Conservation (phyloP, 2,888 invertebrate genomes). For the Brachyptera putata region DNA sequence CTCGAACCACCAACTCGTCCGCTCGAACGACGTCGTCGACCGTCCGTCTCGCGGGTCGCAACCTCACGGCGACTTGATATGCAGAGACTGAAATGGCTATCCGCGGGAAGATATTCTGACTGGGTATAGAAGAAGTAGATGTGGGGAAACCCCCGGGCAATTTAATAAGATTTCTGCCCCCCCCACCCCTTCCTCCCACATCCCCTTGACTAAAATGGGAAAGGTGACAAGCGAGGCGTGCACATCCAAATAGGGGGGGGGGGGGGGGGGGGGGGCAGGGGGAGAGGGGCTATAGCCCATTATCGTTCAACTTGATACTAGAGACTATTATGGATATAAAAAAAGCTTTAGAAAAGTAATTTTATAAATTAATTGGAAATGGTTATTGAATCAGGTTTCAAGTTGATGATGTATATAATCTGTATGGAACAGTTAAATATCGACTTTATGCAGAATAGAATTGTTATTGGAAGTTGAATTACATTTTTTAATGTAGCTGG, state of each 20-base stretch:
- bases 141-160: slow-evolving; percentile 36
- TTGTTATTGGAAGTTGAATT: too few relatives aligned
- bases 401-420: too few relatives aligned
- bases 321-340: too few relatives aligned
- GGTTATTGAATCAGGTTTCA: too few relatives aligned
- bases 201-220: slow-evolving; percentile 36
- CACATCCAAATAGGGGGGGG: slow-evolving; percentile 33
- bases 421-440: too few relatives aligned
- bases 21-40: too few relatives aligned
- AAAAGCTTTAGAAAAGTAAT: too few relatives aligned
- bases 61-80: too few relatives aligned
- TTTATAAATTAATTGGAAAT: background rate
- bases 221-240: slow-evolving; percentile 40
- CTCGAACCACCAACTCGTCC: background rate
- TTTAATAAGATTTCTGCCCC: slow-evolving; percentile 39
- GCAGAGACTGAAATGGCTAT: slow-evolving; percentile 37
- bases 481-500: too few relatives aligned
- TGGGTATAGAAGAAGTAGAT: slow-evolving; percentile 19
- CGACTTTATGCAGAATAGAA: too few relatives aligned
- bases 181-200: slow-evolving; percentile 15
- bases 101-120: slow-evolving; percentile 37
- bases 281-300: slow-evolving; percentile 11
- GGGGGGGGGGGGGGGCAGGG: too few relatives aligned
- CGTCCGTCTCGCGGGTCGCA: too few relatives aligned
- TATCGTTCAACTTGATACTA: slow-evolving; percentile 15